Percentiles rank a stretch among this genome's conserved stretches.
phyloP scores from a whole-genome alignment of 2,113 vertebrate species.

The Excalfactoria chinensis region DNA sequence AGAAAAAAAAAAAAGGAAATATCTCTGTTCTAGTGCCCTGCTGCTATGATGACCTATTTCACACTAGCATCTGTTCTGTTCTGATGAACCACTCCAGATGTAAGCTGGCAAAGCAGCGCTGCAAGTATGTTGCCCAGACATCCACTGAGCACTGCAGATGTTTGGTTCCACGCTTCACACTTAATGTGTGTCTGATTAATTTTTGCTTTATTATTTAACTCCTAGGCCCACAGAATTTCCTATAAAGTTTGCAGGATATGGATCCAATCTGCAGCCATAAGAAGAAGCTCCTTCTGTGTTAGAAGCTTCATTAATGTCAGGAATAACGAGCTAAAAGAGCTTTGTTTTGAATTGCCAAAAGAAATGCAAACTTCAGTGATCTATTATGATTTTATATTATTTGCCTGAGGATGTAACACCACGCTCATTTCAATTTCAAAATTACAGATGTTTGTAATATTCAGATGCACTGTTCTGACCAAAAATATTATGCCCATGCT shows the following conservation, averaged over 20 bases:
- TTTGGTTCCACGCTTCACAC: neutral
- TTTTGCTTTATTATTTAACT: conserved; percentile 17
- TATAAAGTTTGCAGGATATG: neutral
- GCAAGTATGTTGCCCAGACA: conserved; percentile 16
- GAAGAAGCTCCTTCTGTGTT: neutral
- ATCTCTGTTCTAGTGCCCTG: conserved; percentile 39
- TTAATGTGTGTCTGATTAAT: conserved; percentile 28
- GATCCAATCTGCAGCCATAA: neutral
- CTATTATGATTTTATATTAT: conserved; percentile 32
- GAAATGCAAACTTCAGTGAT: conserved; percentile 32
- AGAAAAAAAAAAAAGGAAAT: conserved; percentile 29
- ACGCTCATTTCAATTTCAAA: conserved; percentile 72
- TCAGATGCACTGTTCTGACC: conserved; percentile 52
- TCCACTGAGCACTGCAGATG: conserved; percentile 22
- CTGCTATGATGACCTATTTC: conserved; percentile 68
- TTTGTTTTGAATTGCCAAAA: conserved; percentile 4
- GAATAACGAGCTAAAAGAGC: neutral
- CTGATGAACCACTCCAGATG: conserved; percentile 64
- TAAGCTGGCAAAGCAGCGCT: conserved; percentile 17
- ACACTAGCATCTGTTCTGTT: conserved; percentile 69
- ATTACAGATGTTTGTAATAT: conserved; percentile 64
- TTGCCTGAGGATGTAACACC: conserved; percentile 45
- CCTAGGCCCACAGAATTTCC: conserved; percentile 13
- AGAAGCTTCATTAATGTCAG: neutral
- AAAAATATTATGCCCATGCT: conserved; percentile 58